Base-by-base conservation (phyloP, 2,888 invertebrate species). In the Aelia acuminata region DNA sequence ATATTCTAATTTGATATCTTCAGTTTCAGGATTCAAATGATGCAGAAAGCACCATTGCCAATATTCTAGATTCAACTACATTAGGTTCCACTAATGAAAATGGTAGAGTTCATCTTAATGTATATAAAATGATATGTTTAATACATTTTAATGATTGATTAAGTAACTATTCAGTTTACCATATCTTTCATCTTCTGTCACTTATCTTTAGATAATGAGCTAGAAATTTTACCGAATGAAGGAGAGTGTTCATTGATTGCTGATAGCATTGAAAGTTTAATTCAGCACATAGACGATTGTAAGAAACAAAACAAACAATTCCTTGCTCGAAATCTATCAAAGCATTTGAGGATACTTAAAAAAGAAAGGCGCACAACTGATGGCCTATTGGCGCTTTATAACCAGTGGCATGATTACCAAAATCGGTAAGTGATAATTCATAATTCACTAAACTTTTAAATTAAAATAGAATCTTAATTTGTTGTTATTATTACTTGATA, bases 401-500 rank as follows among this genome's bases (percentile, higher is more conserved):
- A 53, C 20, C 89, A 89, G 86, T 89, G 88, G 85, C 70, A 88
- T 49, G 85, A 89, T 15, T 89, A 88, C 20, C 89, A 88, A 48
- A 84, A 88, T n/a, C 88, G 89, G 89, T 89, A 47, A 31, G 39
- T 80, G 13, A 80, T 70, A 70, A 35, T 70, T 7, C 0, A 35
- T 7, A 26, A 57, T 26, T n/a, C n/a, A n/a, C n/a, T n/a, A n/a
- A n/a, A n/a, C n/a, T n/a, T n/a, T n/a, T n/a, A n/a, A n/a, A n/a
- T n/a, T n/a, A n/a, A n/a, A n/a, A n/a, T n/a, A n/a, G n/a, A n/a
- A n/a, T n/a, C n/a, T n/a, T n/a, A n/a, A n/a, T n/a, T n/a, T n/a
- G n/a, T n/a, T n/a, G n/a, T n/a, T n/a, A n/a, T n/a, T n/a, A n/a
- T n/a, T n/a, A n/a, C n/a, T n/a, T n/a, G n/a, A n/a, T n/a, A n/a